A percentile compares a stretch with the other conserved stretches of the same genome.
Evolutionary conservation across 2,888 invertebrate genomes (phyloP).

Genomic region (Agrypnus murinus): DNA sequence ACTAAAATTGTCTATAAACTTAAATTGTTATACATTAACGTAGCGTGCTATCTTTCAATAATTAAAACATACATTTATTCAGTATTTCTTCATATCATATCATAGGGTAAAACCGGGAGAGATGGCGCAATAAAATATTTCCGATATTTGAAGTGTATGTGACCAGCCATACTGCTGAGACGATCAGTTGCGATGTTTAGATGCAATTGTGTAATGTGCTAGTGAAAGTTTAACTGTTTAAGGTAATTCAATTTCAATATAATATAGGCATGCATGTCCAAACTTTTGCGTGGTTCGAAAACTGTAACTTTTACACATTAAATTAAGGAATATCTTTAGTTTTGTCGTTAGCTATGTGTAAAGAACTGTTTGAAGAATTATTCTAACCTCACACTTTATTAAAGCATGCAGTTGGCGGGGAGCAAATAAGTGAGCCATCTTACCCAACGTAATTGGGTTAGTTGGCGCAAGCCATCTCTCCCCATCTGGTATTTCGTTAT

Average conservation of each 20-base stretch:
- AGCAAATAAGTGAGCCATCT: background rate
- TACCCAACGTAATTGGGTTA: background rate
- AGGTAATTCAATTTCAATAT: no score
- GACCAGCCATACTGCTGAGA: background rate
- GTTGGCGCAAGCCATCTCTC: no score
- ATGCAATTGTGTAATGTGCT: background rate
- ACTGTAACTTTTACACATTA: background rate
- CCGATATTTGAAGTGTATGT: background rate
- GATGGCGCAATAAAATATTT: constrained; percentile 7
- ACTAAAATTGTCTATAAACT: no score
- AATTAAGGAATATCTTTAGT: no score
- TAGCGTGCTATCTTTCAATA: no score
- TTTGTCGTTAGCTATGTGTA: background rate
- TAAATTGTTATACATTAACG: no score
- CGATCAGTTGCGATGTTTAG: background rate
- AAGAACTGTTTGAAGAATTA: background rate
- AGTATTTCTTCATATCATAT: no score
- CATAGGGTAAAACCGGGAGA: constrained; percentile 11
- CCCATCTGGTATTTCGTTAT: background rate
- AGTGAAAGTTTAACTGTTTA: background rate
- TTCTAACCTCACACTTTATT: background rate
- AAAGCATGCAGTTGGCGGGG: background rate
- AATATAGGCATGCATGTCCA: background rate
- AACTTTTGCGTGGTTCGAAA: background rate
- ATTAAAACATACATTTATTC: no score